phyloP scores from a whole-genome alignment of 2,113 vertebrate species.

The Gnathonemus echidnorhynchus region DNA sequence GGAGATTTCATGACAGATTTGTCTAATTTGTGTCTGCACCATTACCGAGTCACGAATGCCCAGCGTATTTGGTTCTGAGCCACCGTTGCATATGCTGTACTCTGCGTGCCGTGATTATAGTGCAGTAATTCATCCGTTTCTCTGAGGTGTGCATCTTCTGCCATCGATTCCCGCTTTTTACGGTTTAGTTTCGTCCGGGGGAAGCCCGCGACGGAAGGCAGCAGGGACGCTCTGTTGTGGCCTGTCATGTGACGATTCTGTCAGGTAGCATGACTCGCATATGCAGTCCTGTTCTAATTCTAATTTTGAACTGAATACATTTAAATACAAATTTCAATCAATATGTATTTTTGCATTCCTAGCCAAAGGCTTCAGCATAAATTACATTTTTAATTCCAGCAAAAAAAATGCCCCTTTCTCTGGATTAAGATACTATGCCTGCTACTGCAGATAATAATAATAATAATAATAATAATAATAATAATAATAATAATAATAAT shows the following conservation, averaged over 20 bases:
- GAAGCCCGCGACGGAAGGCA: not conserved
- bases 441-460: not conserved
- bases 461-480: not conserved
- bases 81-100: not conserved
- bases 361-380: not conserved
- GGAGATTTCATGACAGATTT: not conserved
- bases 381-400: not conserved
- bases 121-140: not conserved
- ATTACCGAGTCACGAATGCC: not conserved
- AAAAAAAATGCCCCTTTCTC: not conserved
- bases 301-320: conserved; percentile 5
- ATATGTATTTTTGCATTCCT: conserved; percentile 3
- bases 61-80: not conserved
- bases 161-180: not conserved
- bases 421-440: not conserved
- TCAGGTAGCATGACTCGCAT: not conserved
- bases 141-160: not conserved
- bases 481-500: not conserved
- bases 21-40: not conserved
- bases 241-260: not conserved
- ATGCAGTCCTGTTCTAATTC: not conserved
- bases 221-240: not conserved
- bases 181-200: not conserved
- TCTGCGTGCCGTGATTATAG: not conserved
- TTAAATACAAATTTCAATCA: conserved; percentile 5